Conservation (phyloP, 2,888 invertebrate genomes). For the Slavum lentiscoides region DNA sequence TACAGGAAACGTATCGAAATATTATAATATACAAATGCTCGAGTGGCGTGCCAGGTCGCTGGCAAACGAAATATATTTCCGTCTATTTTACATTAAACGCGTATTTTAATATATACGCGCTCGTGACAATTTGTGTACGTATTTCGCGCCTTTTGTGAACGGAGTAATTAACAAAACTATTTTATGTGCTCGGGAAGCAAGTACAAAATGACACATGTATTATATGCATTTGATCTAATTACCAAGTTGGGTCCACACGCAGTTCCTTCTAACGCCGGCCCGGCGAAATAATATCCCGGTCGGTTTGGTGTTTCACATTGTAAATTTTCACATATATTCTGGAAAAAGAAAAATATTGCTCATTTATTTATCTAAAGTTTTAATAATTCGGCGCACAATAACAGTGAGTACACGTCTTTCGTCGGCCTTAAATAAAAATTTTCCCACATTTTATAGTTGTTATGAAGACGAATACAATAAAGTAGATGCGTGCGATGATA, state of each 20-base stretch:
- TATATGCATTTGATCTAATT: constrained; percentile 56
- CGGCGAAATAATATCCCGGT: constrained; percentile 75
- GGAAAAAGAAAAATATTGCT: background rate
- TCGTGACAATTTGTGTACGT: too few species aligned
- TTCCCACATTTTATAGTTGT: too few species aligned
- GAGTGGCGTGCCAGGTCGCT: background rate
- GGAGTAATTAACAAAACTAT: too few species aligned
- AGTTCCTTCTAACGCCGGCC: constrained; percentile 82
- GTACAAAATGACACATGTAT: too few species aligned
- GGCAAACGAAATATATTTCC: background rate
- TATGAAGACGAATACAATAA: too few species aligned
- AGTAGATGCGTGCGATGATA: too few species aligned
- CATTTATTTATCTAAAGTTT: too few species aligned
- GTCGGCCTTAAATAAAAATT: too few species aligned
- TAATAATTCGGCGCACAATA: background rate
- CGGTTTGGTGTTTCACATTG: constrained; percentile 74
- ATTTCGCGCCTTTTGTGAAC: too few species aligned
- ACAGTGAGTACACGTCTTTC: background rate
- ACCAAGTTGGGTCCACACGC: constrained; percentile 70
- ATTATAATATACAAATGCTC: background rate
- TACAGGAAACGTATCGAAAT: too few species aligned
- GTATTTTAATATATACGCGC: too few species aligned
- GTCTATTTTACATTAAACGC: background rate
- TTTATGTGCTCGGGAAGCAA: too few species aligned
- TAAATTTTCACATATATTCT: constrained; percentile 68